These are phyloP conservation scores for Amphiduros pacificus DNA, from an alignment of 2,888 invertebrate species.

Conservation along the genomic window DNA sequence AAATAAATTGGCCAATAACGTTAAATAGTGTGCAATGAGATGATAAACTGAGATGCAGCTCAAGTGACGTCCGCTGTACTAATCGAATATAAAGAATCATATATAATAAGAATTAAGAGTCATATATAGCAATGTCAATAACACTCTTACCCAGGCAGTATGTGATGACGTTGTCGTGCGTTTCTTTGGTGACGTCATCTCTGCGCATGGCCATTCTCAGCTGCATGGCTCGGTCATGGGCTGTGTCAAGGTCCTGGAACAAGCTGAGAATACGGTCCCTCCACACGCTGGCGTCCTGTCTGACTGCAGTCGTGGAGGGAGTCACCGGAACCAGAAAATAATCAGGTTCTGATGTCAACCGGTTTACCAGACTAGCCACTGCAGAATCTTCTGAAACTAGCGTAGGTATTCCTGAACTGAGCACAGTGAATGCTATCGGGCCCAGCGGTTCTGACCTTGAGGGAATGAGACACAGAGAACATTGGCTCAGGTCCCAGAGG, in stretches of 20 bases:
- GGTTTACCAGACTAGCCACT: conserved; percentile 20
- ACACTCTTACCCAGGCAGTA: no score
- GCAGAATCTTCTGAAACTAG: conserved; percentile 27
- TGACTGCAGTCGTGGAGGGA: conserved; percentile 12
- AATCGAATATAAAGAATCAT: no score
- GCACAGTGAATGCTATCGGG: conserved; percentile 20
- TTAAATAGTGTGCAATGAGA: no score
- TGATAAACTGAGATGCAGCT: no score
- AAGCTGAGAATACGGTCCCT: conserved; percentile 23
- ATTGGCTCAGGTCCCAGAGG: conserved; percentile 14
- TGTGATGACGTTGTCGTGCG: conserved; percentile 30
- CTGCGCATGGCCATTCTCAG: conserved; percentile 24
- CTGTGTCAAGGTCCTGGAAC: conserved; percentile 17
- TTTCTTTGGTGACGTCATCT: conserved; percentile 30
- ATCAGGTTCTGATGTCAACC: conserved; percentile 23
- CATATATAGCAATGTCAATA: no score
- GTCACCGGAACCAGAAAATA: conserved; percentile 27
- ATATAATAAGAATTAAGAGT: no score
- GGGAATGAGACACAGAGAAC: conserved; percentile 25
- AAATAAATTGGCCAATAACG: no score
- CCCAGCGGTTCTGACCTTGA: conserved; percentile 30
- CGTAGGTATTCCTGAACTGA: conserved; percentile 32
- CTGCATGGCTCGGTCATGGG: conserved; percentile 18
- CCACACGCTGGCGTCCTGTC: conserved; percentile 31
- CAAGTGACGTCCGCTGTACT: no score